Evolutionary conservation across 2,888 invertebrate genomes (phyloP), one percentile per base, ranked within the genome.

Genomic region (Pristionchus mayeri): DNA sequence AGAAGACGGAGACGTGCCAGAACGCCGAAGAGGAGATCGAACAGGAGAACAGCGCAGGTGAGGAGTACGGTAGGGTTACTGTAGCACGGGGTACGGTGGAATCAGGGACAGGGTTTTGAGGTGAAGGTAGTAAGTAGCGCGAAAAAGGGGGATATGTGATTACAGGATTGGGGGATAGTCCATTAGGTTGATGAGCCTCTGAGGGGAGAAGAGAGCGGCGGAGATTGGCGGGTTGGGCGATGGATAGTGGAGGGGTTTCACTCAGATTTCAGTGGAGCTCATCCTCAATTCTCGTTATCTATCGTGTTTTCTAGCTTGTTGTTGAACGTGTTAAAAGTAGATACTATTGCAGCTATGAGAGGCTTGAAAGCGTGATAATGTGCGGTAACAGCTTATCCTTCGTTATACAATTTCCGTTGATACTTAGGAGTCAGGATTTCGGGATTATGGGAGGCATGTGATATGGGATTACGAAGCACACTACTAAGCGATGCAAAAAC

Each of bases 121-220:
- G n/a, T n/a, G n/a, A n/a, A n/a, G n/a, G n/a, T n/a, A 60, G 44
- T 6, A 60, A 60, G 60, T 4, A 30, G 30, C 16, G 21, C 3
- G 37, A 37, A 37, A 11, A 9, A 37, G 34, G 21, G 54, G 57
- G 57, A 60, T 27, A 34, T 63, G 71, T 71, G 71, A 71, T 71
- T 71, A 44, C 71, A 34, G 63, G 57, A 4, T 63, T 16, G 63
- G 18, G 63, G 34, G 34, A 60, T 27, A 37, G 67, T 71, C 40
- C 71, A 71, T 71, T 71, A 71, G 71, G 40, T 71, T 37, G 40
- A 44, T 71, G 71, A 71, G 63, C n/a, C n/a, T n/a, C 11, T 16
- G 54, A 54, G 34, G 63, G 34, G 34, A 34, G 40, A 37, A 40
- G 37, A 21, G 21, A 16, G 11, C n/a, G 24, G n/a, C 7, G 24